These are phyloP conservation scores for Aspidoscelis tigris DNA, from an alignment of 2,113 vertebrate species.

Conservation along the genomic window DNA sequence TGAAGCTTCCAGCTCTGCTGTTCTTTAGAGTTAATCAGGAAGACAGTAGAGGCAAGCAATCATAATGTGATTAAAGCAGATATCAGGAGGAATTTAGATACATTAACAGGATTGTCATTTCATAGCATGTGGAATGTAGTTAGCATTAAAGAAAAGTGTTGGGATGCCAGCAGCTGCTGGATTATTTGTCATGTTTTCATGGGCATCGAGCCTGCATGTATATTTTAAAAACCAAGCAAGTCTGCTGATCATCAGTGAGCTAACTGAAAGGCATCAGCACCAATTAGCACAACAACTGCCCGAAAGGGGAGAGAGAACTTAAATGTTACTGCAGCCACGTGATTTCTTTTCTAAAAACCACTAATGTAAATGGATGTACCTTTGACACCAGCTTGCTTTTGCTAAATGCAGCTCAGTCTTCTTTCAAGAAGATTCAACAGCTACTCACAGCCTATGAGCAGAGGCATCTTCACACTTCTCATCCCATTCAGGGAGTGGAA, in stretches of 20 bases:
- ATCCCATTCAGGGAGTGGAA: no score
- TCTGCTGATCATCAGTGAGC: background rate
- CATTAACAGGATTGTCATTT: constrained; percentile 51
- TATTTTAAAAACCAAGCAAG: background rate
- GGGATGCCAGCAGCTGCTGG: background rate
- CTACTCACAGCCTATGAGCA: background rate
- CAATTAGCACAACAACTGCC: background rate
- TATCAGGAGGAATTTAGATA: constrained; percentile 56
- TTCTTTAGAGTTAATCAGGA: constrained; percentile 46
- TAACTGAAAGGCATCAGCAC: background rate
- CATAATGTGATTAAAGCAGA: constrained; percentile 53
- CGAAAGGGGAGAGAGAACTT: background rate
- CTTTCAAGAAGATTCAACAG: background rate
- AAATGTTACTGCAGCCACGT: background rate
- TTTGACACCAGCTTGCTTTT: background rate
- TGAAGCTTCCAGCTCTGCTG: background rate
- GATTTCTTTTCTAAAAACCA: no score
- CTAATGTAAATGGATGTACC: background rate
- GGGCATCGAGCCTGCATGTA: background rate
- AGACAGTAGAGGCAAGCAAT: constrained; percentile 45
- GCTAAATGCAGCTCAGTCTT: no score
- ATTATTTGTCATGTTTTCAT: background rate
- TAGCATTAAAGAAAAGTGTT: constrained; percentile 7
- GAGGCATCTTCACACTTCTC: no score
- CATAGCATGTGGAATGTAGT: background rate